Percentiles rank a stretch among this genome's conserved stretches.
Conservation (phyloP, 2,113 vertebrate genomes). For the Alexandromys fortis region DNA sequence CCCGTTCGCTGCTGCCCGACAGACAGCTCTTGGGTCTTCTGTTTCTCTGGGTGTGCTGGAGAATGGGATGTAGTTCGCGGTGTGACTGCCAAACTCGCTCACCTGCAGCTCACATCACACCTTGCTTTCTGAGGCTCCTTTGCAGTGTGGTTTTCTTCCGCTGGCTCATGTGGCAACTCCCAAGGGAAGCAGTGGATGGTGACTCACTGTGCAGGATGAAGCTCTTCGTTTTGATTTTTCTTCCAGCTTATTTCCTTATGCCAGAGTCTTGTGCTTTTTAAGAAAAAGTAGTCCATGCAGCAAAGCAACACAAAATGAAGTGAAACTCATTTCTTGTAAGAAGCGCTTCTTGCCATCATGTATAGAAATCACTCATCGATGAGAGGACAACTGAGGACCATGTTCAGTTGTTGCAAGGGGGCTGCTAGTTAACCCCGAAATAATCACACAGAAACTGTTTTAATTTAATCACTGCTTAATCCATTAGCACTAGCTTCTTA, state of each 20-base stretch:
- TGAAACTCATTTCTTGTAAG: not conserved
- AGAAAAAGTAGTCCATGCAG: not conserved
- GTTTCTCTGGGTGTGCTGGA: not conserved
- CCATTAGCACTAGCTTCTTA: too few species aligned
- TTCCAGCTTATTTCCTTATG: constrained; percentile 41
- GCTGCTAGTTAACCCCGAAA: too few species aligned
- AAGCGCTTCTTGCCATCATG: not conserved
- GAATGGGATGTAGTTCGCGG: not conserved
- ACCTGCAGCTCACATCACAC: not conserved
- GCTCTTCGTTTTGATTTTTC: constrained; percentile 3
- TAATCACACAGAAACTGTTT: too few species aligned
- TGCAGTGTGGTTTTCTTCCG: not conserved
- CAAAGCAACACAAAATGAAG: not conserved
- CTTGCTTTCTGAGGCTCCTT: not conserved
- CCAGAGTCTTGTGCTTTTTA: constrained; percentile 18
- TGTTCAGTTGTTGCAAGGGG: not conserved
- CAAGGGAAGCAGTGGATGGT: not conserved
- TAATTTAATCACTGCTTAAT: too few species aligned
- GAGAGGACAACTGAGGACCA: not conserved
- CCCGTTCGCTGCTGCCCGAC: not conserved
- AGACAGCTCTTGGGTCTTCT: not conserved
- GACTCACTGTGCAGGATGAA: constrained; percentile 6
- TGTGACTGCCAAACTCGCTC: not conserved
- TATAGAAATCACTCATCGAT: not conserved
- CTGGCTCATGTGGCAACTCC: not conserved